Conservation (phyloP, 2,113 vertebrate species). For the Thinocorus orbignyianus region DNA sequence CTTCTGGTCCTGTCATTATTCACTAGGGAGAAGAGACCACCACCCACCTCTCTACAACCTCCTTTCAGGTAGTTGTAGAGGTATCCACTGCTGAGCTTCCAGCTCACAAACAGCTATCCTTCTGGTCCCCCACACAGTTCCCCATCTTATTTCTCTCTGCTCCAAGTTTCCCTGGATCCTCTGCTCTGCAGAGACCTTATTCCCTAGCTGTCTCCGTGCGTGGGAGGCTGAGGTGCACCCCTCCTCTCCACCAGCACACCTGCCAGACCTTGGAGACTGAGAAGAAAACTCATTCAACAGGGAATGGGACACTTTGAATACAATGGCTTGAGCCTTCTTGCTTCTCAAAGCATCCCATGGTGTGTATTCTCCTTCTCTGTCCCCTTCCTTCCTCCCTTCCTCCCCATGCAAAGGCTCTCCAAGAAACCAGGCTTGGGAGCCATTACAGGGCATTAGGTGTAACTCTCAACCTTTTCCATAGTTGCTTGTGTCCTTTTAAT, state of each 20-base stretch:
- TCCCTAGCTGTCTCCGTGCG: fast-evolving
- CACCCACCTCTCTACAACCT: too few species aligned
- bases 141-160: not conserved
- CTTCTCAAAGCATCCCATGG: not conserved
- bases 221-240: too few species aligned
- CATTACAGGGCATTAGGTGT: not conserved
- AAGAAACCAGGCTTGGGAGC: not conserved
- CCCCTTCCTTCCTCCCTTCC: not conserved
- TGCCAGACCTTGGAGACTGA: fast-evolving
- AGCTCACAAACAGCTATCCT: fast-evolving
- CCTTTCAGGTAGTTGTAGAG: too few species aligned
- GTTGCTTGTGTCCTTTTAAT: not conserved
- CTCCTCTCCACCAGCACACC: not conserved
- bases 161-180: fast-evolving
- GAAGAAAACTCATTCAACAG: fast-evolving
- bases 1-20: too few species aligned
- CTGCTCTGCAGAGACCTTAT: not conserved
- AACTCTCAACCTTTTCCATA: not conserved
- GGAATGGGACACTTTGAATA: not conserved
- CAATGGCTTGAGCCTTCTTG: not conserved
- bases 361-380: not conserved
- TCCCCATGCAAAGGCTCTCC: not conserved
- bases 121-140: fast-evolving
- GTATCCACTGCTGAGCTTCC: not conserved
- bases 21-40: too few species aligned